Evolutionary conservation across 2,888 invertebrate genomes (phyloP).

Genomic region (Himalopsyche anomala): DNA sequence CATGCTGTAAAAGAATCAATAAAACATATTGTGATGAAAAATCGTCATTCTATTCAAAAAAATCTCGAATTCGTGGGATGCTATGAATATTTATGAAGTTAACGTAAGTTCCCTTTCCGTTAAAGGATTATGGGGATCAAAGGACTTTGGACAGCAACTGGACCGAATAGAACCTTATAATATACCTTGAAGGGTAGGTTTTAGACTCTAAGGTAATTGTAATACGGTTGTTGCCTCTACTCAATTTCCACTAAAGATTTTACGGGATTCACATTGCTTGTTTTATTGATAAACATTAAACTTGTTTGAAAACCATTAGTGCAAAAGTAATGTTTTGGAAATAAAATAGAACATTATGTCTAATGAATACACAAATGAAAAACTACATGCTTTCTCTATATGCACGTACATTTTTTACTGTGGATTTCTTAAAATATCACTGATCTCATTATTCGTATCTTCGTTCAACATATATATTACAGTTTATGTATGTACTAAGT

Average conservation of each 20-base stretch:
- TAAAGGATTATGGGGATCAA: conserved; percentile 60
- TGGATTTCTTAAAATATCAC: too few relatives aligned
- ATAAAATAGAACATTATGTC: not conserved
- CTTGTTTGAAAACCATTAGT: not conserved
- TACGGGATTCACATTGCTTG: not conserved
- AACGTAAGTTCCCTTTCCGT: conserved; percentile 59
- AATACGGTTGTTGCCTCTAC: not conserved
- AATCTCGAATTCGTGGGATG: conserved; percentile 51
- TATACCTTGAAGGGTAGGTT: conserved; percentile 32
- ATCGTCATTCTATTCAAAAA: conserved; percentile 35
- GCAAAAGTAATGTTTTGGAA: not conserved
- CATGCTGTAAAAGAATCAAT: not conserved
- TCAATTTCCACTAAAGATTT: conserved; percentile 11
- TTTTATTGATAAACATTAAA: conserved; percentile 17
- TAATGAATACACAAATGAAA: too few relatives aligned
- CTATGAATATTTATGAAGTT: conserved; percentile 57
- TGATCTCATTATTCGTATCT: too few relatives aligned
- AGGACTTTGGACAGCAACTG: conserved; percentile 48
- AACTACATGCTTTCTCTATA: too few relatives aligned
- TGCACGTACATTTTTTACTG: too few relatives aligned
- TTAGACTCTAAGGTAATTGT: not conserved
- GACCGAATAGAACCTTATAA: conserved; percentile 23
- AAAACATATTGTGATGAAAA: not conserved
- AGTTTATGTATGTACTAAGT: too few relatives aligned
- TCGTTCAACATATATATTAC: too few relatives aligned